Conservation (phyloP, 2,888 invertebrate species). For the Priapulus caudatus region DNA sequence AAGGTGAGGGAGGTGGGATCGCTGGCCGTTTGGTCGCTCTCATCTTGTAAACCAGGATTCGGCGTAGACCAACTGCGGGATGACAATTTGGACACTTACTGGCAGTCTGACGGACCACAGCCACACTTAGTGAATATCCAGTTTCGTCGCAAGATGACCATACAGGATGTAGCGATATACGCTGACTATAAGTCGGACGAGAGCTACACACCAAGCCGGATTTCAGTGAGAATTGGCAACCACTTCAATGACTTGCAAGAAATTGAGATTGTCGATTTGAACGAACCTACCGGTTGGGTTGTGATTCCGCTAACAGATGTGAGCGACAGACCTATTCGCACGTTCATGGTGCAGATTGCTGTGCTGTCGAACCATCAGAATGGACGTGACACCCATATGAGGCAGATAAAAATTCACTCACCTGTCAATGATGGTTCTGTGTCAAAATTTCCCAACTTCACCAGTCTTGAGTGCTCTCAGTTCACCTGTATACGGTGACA, state of each 20-base stretch:
- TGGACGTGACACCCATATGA: constrained; percentile 93
- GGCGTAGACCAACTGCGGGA: constrained; percentile 93
- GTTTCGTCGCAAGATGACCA: constrained; percentile 84
- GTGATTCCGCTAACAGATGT: constrained; percentile 80
- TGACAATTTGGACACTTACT: constrained; percentile 90
- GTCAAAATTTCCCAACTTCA: constrained; percentile 53
- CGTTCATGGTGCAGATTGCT: constrained; percentile 92
- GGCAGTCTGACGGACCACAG: constrained; percentile 98
- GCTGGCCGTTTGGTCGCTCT: constrained; percentile 93
- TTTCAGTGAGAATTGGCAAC: constrained; percentile 82
- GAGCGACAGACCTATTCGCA: constrained; percentile 66
- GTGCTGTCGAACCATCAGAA: constrained; percentile 97
- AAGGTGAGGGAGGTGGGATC: constrained; percentile 69
- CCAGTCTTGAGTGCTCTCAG: constrained; percentile 66
- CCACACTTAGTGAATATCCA: constrained; percentile 96
- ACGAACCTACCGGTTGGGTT: constrained; percentile 94
- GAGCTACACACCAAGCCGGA: constrained; percentile 89
- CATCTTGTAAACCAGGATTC: constrained; percentile 96
- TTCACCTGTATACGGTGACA: constrained; percentile 63
- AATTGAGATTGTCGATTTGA: constrained; percentile 79
- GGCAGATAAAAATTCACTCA: constrained; percentile 90
- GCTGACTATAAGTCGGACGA: constrained; percentile 97
- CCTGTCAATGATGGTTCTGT: constrained; percentile 46
- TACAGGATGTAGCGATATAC: constrained; percentile 88
- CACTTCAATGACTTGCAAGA: constrained; percentile 94